These are phyloP conservation scores for Petrocephalus schoutedeni DNA, from an alignment of 2,797 vertebrate species.

Conservation along the genomic window DNA sequence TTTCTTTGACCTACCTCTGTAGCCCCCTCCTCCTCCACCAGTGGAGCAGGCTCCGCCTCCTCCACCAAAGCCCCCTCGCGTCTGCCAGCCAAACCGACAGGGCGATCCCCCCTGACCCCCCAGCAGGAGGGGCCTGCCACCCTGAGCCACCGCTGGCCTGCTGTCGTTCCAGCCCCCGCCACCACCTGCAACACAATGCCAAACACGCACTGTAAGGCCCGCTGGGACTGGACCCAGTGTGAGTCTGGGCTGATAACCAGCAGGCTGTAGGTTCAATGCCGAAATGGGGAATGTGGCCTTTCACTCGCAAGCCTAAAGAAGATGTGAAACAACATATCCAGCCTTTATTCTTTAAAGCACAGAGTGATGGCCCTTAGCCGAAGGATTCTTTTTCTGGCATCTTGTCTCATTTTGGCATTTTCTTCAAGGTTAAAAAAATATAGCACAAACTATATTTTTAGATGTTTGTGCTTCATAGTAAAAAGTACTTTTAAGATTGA, in stretches of 20 bases:
- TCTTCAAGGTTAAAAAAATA: not conserved
- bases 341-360: not conserved
- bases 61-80: conserved; percentile 88
- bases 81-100: conserved; percentile 91
- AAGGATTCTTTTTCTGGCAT: not conserved
- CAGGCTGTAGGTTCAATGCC: not conserved
- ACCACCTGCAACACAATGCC: conserved; percentile 71
- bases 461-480: not conserved
- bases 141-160: conserved; percentile 68
- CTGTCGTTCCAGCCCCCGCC: conserved; percentile 94
- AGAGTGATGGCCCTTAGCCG: not conserved
- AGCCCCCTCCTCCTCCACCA: conserved; percentile 94
- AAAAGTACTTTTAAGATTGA: not conserved
- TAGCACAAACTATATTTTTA: not conserved
- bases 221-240: not conserved
- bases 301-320: not conserved
- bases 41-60: conserved; percentile 91
- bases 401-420: not conserved
- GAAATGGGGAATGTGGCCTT: not conserved
- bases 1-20: conserved; percentile 75
- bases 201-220: not conserved
- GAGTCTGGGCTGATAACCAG: not conserved
- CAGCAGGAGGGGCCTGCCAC: conserved; percentile 84
- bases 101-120: conserved; percentile 89
- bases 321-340: not conserved